Percentiles rank a stretch among this genome's conserved stretches.
phyloP scores from a whole-genome alignment of 2,797 vertebrate species.

The Danionella dracula region DNA sequence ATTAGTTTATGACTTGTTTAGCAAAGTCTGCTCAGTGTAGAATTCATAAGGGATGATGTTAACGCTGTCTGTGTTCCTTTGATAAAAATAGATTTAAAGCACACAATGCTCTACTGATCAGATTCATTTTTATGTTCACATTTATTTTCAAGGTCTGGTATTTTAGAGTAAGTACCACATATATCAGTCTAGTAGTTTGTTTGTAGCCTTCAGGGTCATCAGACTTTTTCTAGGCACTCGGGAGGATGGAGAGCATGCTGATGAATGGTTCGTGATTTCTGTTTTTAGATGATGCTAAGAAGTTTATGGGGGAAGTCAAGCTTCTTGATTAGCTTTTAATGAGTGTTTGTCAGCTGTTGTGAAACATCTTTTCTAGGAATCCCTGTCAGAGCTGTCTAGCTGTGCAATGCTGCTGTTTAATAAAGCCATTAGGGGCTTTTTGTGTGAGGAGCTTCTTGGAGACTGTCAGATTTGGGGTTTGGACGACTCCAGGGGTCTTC shows the following conservation, averaged over 20 bases:
- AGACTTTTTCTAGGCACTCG: slow-evolving; percentile 4
- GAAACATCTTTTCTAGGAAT: slow-evolving; percentile 10
- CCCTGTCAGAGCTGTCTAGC: background rate
- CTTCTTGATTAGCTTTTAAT: slow-evolving; percentile 21
- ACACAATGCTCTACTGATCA: background rate
- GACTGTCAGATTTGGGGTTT: slow-evolving; percentile 1
- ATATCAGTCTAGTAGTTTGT: background rate
- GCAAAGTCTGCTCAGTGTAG: background rate
- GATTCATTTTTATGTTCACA: background rate
- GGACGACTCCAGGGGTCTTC: slow-evolving; percentile 15
- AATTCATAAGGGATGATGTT: background rate
- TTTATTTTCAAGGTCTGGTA: background rate
- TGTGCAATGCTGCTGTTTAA: background rate
- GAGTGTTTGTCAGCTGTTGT: slow-evolving; percentile 8
- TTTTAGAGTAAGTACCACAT: background rate
- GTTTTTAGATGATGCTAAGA: slow-evolving; percentile 10
- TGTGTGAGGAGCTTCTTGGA: slow-evolving; percentile 3
- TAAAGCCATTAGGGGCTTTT: slow-evolving; percentile 18
- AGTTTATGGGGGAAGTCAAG: background rate
- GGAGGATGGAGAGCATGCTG: background rate
- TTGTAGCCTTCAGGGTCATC: slow-evolving; percentile 10
- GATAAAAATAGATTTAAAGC: background rate
- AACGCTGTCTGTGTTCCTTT: background rate
- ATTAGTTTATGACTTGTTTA: background rate
- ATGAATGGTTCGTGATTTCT: slow-evolving; percentile 26